Base-by-base conservation (phyloP, 1,140 invertebrate species). In the Nasonia longicornis region DNA sequence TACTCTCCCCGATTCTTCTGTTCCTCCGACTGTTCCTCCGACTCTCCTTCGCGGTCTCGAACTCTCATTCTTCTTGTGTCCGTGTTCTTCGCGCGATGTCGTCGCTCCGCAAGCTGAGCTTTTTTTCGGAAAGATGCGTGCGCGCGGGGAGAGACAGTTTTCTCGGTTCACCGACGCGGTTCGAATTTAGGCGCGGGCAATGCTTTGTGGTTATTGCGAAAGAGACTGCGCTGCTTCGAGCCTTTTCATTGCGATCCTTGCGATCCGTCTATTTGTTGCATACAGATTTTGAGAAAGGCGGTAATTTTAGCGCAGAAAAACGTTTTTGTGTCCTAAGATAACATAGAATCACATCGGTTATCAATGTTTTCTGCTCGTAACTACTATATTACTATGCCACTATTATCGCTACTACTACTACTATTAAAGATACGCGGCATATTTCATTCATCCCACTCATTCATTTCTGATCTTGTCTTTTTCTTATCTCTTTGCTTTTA, bases 1-100 rank as follows among this genome's bases (percentile, higher is more conserved):
- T 70, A 77, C 82, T 77, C 79, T 66, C 77, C 35, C 70, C 35
- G 70, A 31, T 67, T 38, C 77, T 58, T 58, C 63, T 58, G 14
- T 58, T 58, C 38, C 63, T 52, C 38, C n/a, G n/a, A 7, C 45
- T 73, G 8, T 38, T 78, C 48, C 38, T 72, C 66, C n/a, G 20
- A 11, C 29, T 48, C 76, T 52, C 26, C 66, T 48, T 70, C 58
- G 3, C 31, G 20, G 8, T 76, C 58, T 29, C 52, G 29, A 20
- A 35, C 35, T 20, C 20, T 64, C 42, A 2, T 11, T 38, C 35
- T 45, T 64, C 3, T 66, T 66, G 2, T 63, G 14, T 38, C 38
- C 11, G 26, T 35, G 29, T 8, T 79, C 79, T 80, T 76, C 70
- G 71, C 73, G 67, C 77, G 26, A 52, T 58, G 22, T 48, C 72